phyloP scores from a whole-genome alignment of 2,888 invertebrate species.

The Cyclophora punctaria region DNA sequence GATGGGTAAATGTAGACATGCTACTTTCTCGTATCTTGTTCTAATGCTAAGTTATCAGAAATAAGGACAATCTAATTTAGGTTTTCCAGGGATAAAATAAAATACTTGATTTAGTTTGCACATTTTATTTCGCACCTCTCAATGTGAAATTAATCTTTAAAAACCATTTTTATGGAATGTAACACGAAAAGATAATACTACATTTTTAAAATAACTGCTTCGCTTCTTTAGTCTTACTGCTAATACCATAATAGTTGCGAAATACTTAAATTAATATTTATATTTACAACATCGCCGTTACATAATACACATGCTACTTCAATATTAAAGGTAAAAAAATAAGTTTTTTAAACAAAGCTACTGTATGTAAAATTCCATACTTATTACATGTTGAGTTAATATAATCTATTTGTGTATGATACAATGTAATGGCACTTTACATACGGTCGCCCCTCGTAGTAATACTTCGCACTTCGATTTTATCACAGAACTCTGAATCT shows the following conservation, averaged over 20 bases:
- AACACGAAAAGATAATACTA: constrained; percentile 47
- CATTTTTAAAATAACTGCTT: constrained; percentile 34
- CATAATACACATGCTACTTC: constrained; percentile 22
- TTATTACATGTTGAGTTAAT: constrained; percentile 1
- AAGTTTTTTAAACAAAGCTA: constrained; percentile 26
- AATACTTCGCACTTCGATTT: constrained; percentile 29
- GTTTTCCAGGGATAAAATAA: constrained; percentile 6
- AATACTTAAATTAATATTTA: constrained; percentile 33
- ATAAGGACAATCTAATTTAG: too few species aligned
- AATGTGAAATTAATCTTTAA: constrained; percentile 31
- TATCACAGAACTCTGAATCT: constrained; percentile 59
- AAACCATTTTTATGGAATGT: constrained; percentile 51
- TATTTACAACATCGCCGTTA: constrained; percentile 42
- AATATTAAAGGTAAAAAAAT: constrained; percentile 32
- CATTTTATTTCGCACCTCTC: constrained; percentile 30
- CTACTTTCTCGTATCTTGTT: too few species aligned
- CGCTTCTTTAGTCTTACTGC: constrained; percentile 30
- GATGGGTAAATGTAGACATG: too few species aligned
- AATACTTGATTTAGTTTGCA: constrained; percentile 18
- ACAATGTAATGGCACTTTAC: constrained; percentile 11
- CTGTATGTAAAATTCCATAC: constrained; percentile 22
- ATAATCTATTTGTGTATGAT: constrained; percentile 6
- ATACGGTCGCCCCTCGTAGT: constrained; percentile 26
- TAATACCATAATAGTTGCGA: constrained; percentile 31
- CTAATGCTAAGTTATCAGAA: too few species aligned